These are phyloP conservation scores for Taurulus bubalis DNA, from an alignment of 2,113 vertebrate species.

Conservation along the genomic window DNA sequence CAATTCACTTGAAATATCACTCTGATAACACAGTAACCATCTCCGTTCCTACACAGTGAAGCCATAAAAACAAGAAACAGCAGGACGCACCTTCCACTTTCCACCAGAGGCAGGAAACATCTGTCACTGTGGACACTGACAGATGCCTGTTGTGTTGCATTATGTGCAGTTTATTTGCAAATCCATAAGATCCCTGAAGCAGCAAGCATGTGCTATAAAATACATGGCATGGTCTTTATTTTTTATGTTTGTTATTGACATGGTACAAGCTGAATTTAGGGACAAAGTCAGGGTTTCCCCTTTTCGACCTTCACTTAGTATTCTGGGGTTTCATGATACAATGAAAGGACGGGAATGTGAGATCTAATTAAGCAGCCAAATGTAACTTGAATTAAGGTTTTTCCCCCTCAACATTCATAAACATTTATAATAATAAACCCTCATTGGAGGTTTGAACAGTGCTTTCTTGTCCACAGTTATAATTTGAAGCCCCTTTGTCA, in stretches of 20 bases:
- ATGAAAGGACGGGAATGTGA: not conserved
- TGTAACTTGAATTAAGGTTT: not conserved
- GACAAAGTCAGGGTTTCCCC: not conserved
- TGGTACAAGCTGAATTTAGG: not conserved
- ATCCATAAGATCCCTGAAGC: conserved; percentile 40
- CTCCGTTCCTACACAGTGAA: conserved; percentile 6
- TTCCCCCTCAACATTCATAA: not conserved
- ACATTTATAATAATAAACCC: not conserved
- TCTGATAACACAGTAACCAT: conserved; percentile 18
- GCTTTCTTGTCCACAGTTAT: conserved; percentile 22
- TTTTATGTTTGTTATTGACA: conserved; percentile 22
- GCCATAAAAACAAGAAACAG: conserved; percentile 36
- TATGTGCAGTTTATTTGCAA: conserved; percentile 46
- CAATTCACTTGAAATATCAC: not conserved
- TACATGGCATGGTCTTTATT: conserved; percentile 17
- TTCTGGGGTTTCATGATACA: not conserved
- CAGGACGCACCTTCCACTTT: conserved; percentile 34
- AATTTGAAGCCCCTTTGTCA: conserved; percentile 24
- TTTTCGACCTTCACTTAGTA: conserved; percentile 9
- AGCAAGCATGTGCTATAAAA: conserved; percentile 23
- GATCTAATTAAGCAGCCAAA: conserved; percentile 3
- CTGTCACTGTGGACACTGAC: conserved; percentile 59
- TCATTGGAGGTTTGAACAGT: not conserved
- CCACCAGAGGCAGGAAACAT: conserved; percentile 56
- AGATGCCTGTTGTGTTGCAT: conserved; percentile 57